Percentiles rank a stretch among this genome's conserved stretches.
These are phyloP conservation scores for Microtus oregoni DNA, from an alignment of 2,113 vertebrate species.

Conservation along the genomic window DNA sequence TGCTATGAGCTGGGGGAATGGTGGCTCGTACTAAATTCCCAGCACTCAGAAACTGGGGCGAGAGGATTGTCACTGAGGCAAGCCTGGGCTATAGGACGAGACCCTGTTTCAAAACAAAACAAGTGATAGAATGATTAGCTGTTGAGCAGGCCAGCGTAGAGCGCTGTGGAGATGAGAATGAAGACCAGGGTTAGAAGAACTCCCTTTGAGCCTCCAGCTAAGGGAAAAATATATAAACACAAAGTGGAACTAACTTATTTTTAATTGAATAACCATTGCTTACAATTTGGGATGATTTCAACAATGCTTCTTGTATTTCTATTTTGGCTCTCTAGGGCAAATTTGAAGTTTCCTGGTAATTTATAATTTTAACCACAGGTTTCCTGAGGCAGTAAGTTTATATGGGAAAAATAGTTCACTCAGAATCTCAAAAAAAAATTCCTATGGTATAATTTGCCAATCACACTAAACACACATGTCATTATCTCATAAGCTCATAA, in stretches of 20 bases:
- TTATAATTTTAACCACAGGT: conserved; percentile 81
- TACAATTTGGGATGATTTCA: conserved; percentile 77
- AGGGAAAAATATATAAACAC: conserved; percentile 62
- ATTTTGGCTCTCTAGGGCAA: conserved; percentile 76
- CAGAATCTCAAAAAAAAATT: conserved; percentile 61
- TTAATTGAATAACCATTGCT: conserved; percentile 81
- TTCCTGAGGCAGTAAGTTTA: conserved; percentile 80
- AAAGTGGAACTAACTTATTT: conserved; percentile 74
- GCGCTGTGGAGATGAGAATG: neutral
- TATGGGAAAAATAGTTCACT: conserved; percentile 73
- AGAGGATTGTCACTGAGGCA: neutral
- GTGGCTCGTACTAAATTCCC: neutral
- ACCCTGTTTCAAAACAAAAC: neutral
- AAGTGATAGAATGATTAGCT: neutral
- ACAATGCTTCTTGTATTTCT: conserved; percentile 78
- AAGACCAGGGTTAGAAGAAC: neutral
- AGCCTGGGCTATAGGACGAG: too few species aligned
- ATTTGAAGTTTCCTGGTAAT: conserved; percentile 79
- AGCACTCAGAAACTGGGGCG: neutral
- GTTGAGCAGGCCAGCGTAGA: neutral
- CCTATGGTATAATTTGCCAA: conserved; percentile 79
- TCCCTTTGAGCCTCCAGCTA: conserved; percentile 30
- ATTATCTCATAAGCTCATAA: conserved; percentile 81
- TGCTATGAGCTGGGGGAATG: neutral
- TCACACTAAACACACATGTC: conserved; percentile 74